Evolutionary conservation across 2,113 vertebrate genomes (phyloP), one percentile per base, ranked within the genome.

Genomic region (Ophiodon elongatus): DNA sequence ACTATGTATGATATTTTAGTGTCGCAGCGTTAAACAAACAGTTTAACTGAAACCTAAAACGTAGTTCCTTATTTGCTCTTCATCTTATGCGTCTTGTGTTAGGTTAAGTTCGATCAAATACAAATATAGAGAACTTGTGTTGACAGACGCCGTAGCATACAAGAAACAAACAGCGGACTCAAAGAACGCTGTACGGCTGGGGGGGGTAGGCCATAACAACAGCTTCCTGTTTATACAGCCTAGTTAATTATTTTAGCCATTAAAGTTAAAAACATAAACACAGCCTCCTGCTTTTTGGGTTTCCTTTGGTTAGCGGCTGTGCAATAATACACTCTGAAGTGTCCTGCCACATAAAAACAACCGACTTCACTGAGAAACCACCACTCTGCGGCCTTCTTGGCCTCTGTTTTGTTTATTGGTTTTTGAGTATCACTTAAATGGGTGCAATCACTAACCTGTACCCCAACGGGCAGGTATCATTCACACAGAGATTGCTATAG

Each of bases 221-320:
- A 1, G 4, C 43, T 87, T 90, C 67, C 80, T 76, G 63, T 89
- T 87, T 92, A 73, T n/a, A 43, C 1, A 43, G n/a, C 2, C 11
- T n/a, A 27, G 50, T 66, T 25, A 29, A 47, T 67, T 73, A 31
- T 54, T 41, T 56, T 25, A 68, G 19, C 4, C 68, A 64, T 37
- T 29, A 56, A 57, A 65, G 21, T 62, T 4, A 59, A 72, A 75
- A 73, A 63, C 54, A 35, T 35, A 82, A 56, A 70, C 6, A 72
- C 0, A 41, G 25, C 2, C 45, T 35, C 23, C 21, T 29, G 14
- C 14, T 31, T 25, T 29, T 43, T 31, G 65, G 65, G 60, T 39
- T 72, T 54, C 41, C 25, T 21, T 56, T 57, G 47, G 14, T 41
- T 73, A 45, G 19, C 1, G 4, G 33, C 27, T 1, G 2, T 45